phyloP scores from a whole-genome alignment of 2,888 invertebrate species.

The Disparrhopalites patrizii region DNA sequence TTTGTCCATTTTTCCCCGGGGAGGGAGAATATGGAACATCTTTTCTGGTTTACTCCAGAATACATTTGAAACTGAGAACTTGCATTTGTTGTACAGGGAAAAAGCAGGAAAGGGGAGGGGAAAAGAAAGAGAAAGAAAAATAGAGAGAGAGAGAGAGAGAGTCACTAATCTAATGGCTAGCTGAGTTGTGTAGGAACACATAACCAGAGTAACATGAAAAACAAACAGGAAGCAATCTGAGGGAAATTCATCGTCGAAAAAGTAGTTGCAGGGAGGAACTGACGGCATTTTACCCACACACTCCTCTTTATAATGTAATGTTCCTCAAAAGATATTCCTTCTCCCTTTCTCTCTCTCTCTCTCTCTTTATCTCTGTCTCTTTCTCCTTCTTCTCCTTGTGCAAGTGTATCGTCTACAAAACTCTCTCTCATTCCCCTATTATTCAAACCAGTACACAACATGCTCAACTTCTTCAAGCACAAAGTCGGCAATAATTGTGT shows the following conservation, averaged over 20 bases:
- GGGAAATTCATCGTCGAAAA: slow-evolving; percentile 25
- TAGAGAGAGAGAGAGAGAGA: slow-evolving; percentile 15
- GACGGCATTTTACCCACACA: slow-evolving; percentile 21
- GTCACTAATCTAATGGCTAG: slow-evolving; percentile 8
- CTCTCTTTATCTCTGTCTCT: no score
- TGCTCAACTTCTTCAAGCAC: slow-evolving; percentile 6
- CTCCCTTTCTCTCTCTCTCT: not conserved
- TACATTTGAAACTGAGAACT: no score
- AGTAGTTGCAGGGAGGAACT: slow-evolving; percentile 26
- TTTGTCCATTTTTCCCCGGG: no score
- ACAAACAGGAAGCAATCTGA: slow-evolving; percentile 29
- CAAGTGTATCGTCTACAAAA: slow-evolving; percentile 4
- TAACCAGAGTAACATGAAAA: no score
- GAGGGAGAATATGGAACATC: no score
- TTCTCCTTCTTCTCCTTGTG: not conserved
- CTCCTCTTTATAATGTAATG: not conserved
- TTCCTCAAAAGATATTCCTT: not conserved
- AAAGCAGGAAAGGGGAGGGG: not conserved
- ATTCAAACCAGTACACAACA: slow-evolving; percentile 25
- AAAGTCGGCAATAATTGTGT: slow-evolving; percentile 27
- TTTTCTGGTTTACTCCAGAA: no score
- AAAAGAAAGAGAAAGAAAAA: slow-evolving; percentile 10
- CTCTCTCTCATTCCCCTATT: slow-evolving; percentile 28
- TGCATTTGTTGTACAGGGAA: no score
- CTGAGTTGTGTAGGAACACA: not conserved